A percentile compares a stretch with the other conserved stretches of the same genome.
These are phyloP conservation scores for Turritopsis dohrnii DNA, from an alignment of 30 jellyfish, hydroid and myxozoan genomes.

Conservation along the genomic window DNA sequence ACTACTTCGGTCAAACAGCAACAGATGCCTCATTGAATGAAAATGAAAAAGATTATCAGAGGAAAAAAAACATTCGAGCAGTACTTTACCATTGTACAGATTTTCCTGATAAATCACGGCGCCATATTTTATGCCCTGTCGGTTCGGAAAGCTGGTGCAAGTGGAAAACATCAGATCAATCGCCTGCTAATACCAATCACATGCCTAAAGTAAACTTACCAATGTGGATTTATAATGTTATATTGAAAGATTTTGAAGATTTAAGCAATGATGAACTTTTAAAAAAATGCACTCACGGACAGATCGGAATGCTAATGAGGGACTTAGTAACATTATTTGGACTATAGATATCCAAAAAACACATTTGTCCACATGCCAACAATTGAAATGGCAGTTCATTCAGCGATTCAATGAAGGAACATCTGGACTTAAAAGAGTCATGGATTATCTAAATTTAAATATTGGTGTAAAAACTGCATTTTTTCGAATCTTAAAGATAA, in stretches of 20 bases:
- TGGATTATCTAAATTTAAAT: not conserved
- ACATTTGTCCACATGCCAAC: not conserved
- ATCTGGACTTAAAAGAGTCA: conserved; percentile 18
- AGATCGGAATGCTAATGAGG: conserved; percentile 25
- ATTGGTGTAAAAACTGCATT: not conserved
- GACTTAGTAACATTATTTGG: conserved; percentile 14
- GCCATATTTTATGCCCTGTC: conserved; percentile 16
- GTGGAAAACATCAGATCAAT: conserved; percentile 11
- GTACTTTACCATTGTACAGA: conserved; percentile 20
- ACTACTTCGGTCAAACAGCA: conserved; percentile 18
- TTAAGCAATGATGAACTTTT: conserved; percentile 10
- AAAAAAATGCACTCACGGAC: conserved; percentile 16
- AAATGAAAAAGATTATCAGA: conserved; percentile 10
- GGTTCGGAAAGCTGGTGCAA: conserved; percentile 21
- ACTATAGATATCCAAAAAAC: conserved; percentile 4
- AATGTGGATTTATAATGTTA: not conserved
- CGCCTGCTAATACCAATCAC: not conserved
- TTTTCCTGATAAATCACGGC: conserved; percentile 18
- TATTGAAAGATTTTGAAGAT: conserved; percentile 23
- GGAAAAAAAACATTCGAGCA: conserved; percentile 15
- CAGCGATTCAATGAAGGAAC: conserved; percentile 20
- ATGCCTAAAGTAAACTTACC: conserved; percentile 7
- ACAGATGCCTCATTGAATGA: not conserved
- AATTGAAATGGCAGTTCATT: conserved; percentile 13
- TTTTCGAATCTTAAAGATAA: not conserved